Percentiles rank a stretch among this genome's conserved stretches.
Evolutionary conservation across 2,888 invertebrate genomes (phyloP).

Genomic region (Rhamphomyia laevipes): DNA sequence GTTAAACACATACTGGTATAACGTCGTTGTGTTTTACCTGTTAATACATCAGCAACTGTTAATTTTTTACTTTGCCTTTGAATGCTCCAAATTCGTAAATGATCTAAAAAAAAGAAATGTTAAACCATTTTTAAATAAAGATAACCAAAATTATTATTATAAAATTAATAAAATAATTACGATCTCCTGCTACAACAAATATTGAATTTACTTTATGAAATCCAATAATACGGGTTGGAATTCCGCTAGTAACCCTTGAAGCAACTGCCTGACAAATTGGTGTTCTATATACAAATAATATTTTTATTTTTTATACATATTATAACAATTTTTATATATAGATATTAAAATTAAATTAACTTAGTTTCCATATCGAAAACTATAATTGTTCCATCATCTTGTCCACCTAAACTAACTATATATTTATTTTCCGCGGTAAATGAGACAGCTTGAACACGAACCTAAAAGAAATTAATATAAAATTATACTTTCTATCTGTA

Average conservation of each 20-base stretch:
- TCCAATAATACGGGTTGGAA: conserved; percentile 47
- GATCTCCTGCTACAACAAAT: conserved; percentile 65
- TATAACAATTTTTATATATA: neutral
- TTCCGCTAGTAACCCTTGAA: conserved; percentile 58
- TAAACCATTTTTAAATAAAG: neutral
- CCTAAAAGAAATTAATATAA: conserved; percentile 27
- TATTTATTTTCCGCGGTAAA: conserved; percentile 73
- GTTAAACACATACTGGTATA: conserved; percentile 64
- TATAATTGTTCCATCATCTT: conserved; percentile 79
- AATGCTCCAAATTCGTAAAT: conserved; percentile 64
- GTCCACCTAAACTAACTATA: conserved; percentile 75
- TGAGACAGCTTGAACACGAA: conserved; percentile 71
- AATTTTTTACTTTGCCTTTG: conserved; percentile 56
- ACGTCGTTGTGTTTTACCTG: conserved; percentile 66
- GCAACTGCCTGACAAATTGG: conserved; percentile 51
- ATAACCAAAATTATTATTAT: neutral
- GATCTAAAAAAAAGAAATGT: conserved; percentile 38
- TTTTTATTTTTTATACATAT: neutral
- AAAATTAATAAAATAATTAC: conserved; percentile 30
- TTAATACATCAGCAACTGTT: conserved; percentile 56
- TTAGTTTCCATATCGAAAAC: conserved; percentile 63
- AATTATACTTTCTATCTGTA: neutral
- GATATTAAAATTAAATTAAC: conserved; percentile 18
- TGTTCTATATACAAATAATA: conserved; percentile 30
- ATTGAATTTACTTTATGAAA: conserved; percentile 47